Percentiles rank a stretch among this genome's conserved stretches.
Conservation (phyloP, 2,113 vertebrate species). For the Neotragus pygmaeus region DNA sequence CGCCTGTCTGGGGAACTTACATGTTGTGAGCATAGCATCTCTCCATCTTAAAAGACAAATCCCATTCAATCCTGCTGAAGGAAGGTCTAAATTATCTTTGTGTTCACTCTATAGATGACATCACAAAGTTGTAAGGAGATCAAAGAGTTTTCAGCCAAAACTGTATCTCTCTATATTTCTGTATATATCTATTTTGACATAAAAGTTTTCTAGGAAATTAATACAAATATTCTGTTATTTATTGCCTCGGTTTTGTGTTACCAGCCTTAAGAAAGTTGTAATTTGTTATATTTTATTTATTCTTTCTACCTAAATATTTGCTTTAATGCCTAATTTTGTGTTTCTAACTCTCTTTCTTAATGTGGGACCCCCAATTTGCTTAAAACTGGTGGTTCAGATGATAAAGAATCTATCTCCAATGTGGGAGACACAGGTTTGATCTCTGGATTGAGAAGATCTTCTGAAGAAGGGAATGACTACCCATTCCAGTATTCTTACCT, state of each 20-base stretch:
- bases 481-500: neutral
- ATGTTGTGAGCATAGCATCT: neutral
- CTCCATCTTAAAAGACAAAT: neutral
- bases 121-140: neutral
- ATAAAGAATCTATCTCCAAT: neutral
- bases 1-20: neutral
- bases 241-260: neutral
- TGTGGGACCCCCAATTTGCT: neutral
- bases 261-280: neutral
- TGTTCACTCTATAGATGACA: neutral
- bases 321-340: neutral
- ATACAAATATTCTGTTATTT: neutral
- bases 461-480: neutral
- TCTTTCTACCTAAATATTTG: neutral
- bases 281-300: neutral
- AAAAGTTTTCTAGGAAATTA: neutral
- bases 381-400: neutral
- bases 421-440: neutral
- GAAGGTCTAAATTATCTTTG: neutral
- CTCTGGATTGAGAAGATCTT: neutral
- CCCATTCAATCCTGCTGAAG: neutral
- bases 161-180: no score
- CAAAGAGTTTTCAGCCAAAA: neutral
- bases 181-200: neutral
- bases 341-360: neutral